Base-by-base conservation (phyloP, 2,888 invertebrate species). In the Acleris cristana region DNA sequence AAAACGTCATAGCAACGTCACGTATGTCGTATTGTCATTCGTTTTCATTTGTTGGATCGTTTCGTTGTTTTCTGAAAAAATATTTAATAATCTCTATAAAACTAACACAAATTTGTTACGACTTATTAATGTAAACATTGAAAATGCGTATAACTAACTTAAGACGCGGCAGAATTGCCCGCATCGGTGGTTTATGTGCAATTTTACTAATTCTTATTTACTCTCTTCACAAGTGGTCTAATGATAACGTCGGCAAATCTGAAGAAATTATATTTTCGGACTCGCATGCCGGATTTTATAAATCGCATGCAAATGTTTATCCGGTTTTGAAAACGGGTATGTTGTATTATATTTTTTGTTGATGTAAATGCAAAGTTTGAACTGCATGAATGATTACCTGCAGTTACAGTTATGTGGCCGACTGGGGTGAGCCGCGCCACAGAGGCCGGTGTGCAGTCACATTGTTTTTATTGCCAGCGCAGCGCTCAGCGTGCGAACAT, bases 91-190 rank as follows among this genome's bases (percentile, higher is more conserved):
- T 62, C 40, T 19, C 34, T 51, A 62, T 61, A 59, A 59, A 48
- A 18, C 16, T 55, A 71, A 70, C 70, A 69, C 69, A 56, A 67
- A 69, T 71, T 76, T 82, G 75, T 77, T 74, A 82, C 82, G 84
- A 74, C 64, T 74, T 74, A 74, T 67, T 60, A 65, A 54, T 70
- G 72, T 71, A 71, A 66, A 69, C 23, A 55, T 21, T 55, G 71
- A 89, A 81, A 79, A 95, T 95, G 95, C 94, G 94, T 76, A 93
- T 95, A 65, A 94, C 95, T 74, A 94, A 94, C 74, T 84, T 95
- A 60, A 92, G 95, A 75, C 93, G 93, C 60, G 94, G 94, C 52
- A 89, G 94, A 71, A 92, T 95, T 69, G 86, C 94, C 73, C 94
- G 95, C 72, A 85, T 95, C 73, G 82, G 84, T 14, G 83, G 91